Evolutionary conservation across 2,888 invertebrate species (phyloP).

Genomic region (Rotaria macrura): DNA sequence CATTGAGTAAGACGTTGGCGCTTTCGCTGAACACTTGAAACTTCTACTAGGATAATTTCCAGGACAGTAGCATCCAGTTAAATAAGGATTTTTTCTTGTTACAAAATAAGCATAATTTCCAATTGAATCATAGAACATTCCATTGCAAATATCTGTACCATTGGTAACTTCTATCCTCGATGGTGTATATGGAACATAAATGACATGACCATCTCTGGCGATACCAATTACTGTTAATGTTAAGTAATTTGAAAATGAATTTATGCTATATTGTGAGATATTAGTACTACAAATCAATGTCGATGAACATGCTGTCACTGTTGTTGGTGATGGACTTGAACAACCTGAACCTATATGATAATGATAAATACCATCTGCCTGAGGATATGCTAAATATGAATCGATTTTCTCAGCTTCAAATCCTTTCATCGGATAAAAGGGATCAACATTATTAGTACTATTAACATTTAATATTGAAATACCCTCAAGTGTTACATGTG

Average conservation of each 20-base stretch:
- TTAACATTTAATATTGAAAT: neutral
- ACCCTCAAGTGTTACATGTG: neutral
- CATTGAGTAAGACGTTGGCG: neutral
- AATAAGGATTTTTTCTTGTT: neutral
- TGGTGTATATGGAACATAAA: neutral
- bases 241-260: neutral
- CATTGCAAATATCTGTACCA: neutral
- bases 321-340: neutral
- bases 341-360: neutral
- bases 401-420: neutral
- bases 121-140: neutral
- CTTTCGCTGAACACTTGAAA: neutral
- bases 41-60: neutral
- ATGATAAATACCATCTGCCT: neutral
- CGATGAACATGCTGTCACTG: neutral
- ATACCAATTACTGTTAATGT: neutral
- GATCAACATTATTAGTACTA: neutral
- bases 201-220: neutral
- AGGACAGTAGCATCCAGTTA: neutral
- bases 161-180: neutral
- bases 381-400: neutral
- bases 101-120: neutral
- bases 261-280: neutral
- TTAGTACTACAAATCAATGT: neutral
- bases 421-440: neutral